Evolutionary conservation across 2,888 invertebrate species (phyloP), one percentile per base, ranked within the genome.

Genomic region (Choreutis nemorana): DNA sequence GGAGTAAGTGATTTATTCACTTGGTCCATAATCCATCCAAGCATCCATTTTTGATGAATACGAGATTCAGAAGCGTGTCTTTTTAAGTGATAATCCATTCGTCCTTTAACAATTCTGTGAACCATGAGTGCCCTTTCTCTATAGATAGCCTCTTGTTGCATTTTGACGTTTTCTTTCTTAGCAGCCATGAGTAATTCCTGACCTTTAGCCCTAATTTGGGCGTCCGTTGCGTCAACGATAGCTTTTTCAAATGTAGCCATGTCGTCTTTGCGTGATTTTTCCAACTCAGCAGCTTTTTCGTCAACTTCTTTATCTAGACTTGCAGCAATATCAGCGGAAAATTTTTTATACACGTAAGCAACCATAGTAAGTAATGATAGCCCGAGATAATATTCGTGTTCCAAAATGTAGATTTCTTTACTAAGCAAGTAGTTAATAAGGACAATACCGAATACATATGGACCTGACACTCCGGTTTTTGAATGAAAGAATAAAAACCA

Each of bases 121-220:
- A 83, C 83, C 6, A 58, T 45, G 63, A 81, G 70, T 24, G 81
- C 45, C 32, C 87, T 71, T 35, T 85, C 80, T 14, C 90, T 81
- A 77, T 94, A 99, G n/a, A 83, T 84, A 26, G 94, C 91, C 80
- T 99, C 99, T 33, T 97, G 68, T 66, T 98, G 97, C 51, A 99
- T 84, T 2, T 83, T 84, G 36, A 99, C 84, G 64, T 95, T 96
- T 64, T 97, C 97, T 53, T 88, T 88, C 60, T 94, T 96, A 27
- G 91, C 93, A 16, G 89, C 85, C 49, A 90, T 84, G 13, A 97
- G 67, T 41, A 88, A 32, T 33, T 83, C 72, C 51, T 93, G 90
- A 2, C 89, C 93, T 39, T 92, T 87, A 7, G 88, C 83, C 42
- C 86, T 81, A 85, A 83, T 85, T 52, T 92, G 90, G 15, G 85